A percentile compares a stretch with the other conserved stretches of the same genome.
These are phyloP conservation scores for Linurgus olivaceus DNA, from an alignment of 2,797 vertebrate genomes.

Conservation along the genomic window DNA sequence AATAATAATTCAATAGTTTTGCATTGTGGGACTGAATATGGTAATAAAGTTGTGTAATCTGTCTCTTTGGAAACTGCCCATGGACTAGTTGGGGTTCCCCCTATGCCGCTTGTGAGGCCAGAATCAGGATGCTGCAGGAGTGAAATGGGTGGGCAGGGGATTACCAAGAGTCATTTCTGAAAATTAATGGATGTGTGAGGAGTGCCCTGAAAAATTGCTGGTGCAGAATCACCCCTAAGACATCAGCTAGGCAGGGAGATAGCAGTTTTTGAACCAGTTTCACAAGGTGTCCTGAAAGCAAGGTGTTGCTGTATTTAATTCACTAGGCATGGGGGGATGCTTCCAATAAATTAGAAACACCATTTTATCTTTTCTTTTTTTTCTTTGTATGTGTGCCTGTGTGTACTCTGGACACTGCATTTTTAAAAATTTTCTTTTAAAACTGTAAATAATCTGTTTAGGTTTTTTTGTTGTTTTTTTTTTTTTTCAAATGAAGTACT, in stretches of 20 bases:
- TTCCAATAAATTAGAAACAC: background rate
- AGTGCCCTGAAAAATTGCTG: background rate
- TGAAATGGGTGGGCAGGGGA: background rate
- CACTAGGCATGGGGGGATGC: background rate
- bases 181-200: background rate
- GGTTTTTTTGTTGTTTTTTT: too few species aligned
- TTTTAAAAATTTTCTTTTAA: background rate
- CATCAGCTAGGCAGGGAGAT: background rate
- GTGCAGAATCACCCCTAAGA: background rate
- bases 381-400: rapidly evolving
- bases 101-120: background rate
- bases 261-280: background rate
- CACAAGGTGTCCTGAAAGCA: background rate
- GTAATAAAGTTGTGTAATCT: background rate
- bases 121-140: background rate
- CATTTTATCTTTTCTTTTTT: rapidly evolving
- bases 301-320: background rate
- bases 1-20: background rate
- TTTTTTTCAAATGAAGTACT: background rate
- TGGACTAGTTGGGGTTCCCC: background rate
- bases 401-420: background rate
- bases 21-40: background rate
- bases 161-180: background rate
- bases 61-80: background rate
- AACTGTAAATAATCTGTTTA: background rate